Conservation (phyloP, 2,888 invertebrate species). For the Malacosoma neustria region DNA sequence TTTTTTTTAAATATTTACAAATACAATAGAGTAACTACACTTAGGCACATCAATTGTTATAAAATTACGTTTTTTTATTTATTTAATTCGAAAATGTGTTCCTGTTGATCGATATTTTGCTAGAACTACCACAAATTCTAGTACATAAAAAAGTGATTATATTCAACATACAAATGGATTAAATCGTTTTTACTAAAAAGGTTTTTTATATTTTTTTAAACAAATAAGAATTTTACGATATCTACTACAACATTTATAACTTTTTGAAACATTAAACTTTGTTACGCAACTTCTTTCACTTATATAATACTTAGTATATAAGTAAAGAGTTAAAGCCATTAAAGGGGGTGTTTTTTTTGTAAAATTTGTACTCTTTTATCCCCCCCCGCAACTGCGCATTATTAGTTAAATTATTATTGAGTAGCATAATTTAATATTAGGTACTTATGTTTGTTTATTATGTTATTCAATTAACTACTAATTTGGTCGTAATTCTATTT, state of each 20-base stretch:
- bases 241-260: conserved; percentile 51
- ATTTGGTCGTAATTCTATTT: conserved; percentile 65
- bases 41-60: conserved; percentile 77
- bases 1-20: conserved; percentile 42
- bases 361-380: conserved; percentile 69
- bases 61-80: conserved; percentile 67
- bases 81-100: conserved; percentile 65
- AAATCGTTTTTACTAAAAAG: conserved; percentile 20
- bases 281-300: conserved; percentile 46
- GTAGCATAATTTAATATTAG: conserved; percentile 34
- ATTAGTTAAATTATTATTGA: too few relatives aligned
- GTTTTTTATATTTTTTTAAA: background rate
- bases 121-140: conserved; percentile 55
- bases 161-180: conserved; percentile 23
- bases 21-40: conserved; percentile 68
- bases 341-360: conserved; percentile 43
- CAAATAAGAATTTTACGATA: conserved; percentile 19
- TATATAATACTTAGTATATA: conserved; percentile 48
- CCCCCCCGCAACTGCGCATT: conserved; percentile 38
- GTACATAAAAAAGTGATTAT: conserved; percentile 42
- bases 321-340: conserved; percentile 51
- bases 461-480: conserved; percentile 46
- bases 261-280: conserved; percentile 20
- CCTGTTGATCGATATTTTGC: conserved; percentile 51
- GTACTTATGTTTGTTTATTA: conserved; percentile 48